Conservation (phyloP, 2,113 vertebrate species). For the Bufo gargarizans region DNA sequence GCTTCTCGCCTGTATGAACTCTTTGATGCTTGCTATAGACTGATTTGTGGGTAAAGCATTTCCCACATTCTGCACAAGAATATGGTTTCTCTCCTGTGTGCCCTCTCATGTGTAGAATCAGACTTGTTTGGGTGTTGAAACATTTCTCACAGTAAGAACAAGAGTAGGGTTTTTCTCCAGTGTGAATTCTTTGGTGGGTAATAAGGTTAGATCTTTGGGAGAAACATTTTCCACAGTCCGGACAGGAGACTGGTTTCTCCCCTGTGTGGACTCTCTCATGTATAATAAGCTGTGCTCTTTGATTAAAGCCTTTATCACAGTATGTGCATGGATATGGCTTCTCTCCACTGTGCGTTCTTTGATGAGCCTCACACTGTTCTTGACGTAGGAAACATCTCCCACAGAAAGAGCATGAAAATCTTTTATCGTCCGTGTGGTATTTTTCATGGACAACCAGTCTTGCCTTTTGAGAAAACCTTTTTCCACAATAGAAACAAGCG, state of each 20-base stretch:
- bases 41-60: no score
- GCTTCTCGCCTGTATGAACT: no score
- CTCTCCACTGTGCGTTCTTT: background rate
- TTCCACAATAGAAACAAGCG: constrained; percentile 5
- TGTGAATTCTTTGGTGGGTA: constrained; percentile 64
- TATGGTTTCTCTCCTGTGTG: no score
- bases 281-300: background rate
- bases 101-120: no score
- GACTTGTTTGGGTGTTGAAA: no score
- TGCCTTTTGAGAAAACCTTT: background rate
- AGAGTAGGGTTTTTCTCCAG: constrained; percentile 17
- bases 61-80: no score
- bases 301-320: constrained; percentile 61
- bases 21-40: no score
- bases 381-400: background rate
- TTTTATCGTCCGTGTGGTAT: constrained; percentile 3
- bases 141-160: no score
- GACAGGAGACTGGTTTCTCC: constrained; percentile 62
- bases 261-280: constrained; percentile 64
- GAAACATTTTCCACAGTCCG: constrained; percentile 62
- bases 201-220: constrained; percentile 56
- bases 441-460: background rate
- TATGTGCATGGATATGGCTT: constrained; percentile 60
- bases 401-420: background rate
- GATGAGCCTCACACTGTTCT: constrained; percentile 1